phyloP scores from a whole-genome alignment of 2,888 invertebrate genomes.

The Drosophila rellima region DNA sequence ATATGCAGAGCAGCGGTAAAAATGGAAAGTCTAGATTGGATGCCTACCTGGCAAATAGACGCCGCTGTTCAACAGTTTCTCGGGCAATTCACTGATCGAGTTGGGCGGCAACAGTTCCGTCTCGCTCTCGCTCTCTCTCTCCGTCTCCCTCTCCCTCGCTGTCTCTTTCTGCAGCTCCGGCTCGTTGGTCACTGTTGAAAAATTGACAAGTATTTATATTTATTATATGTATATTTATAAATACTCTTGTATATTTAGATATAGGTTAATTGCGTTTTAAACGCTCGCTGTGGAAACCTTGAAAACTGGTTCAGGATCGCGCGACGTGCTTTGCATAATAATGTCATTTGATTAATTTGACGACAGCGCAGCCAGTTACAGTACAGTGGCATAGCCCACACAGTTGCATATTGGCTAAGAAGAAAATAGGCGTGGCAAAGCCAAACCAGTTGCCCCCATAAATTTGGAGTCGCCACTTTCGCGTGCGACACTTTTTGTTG shows the following conservation, averaged over 20 bases:
- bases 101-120: constrained; percentile 87
- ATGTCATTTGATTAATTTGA: constrained; percentile 77
- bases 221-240: constrained; percentile 28
- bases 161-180: constrained; percentile 50
- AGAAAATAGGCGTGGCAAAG: constrained; percentile 62
- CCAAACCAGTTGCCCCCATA: constrained; percentile 65
- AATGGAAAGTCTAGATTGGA: constrained; percentile 70
- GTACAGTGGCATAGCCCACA: constrained; percentile 44
- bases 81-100: constrained; percentile 89
- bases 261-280: constrained; percentile 79
- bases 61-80: constrained; percentile 89
- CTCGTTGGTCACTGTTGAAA: constrained; percentile 36
- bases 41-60: constrained; percentile 89
- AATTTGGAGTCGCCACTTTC: constrained; percentile 69
- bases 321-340: constrained; percentile 72
- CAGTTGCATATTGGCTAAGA: constrained; percentile 8
- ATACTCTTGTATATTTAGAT: constrained; percentile 24
- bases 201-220: constrained; percentile 42
- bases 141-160: constrained; percentile 65
- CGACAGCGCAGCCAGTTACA: constrained; percentile 47
- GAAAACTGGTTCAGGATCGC: constrained; percentile 72
- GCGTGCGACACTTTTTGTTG: constrained; percentile 70
- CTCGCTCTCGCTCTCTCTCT: constrained; percentile 62
- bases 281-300: constrained; percentile 71
- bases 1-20: constrained; percentile 37